Evolutionary conservation across 2,888 invertebrate genomes (phyloP), one percentile per base, ranked within the genome.

Genomic region (Nysson spinosus): DNA sequence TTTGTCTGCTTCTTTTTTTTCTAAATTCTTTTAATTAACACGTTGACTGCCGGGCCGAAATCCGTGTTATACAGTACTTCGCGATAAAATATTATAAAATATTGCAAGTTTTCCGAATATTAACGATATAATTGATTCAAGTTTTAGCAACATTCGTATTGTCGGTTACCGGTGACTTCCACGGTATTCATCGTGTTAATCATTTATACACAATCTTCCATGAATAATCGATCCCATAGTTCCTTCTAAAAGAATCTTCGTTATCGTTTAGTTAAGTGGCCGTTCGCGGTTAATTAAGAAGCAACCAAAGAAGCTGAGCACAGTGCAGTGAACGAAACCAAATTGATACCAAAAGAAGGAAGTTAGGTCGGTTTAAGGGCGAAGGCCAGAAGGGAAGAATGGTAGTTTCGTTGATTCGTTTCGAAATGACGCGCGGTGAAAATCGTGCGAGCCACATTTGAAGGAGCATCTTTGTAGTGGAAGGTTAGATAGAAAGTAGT

Each of bases 261-360:
- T n/a, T n/a, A n/a, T n/a, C n/a, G n/a, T n/a, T n/a, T 44, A 54
- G 22, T 42, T 52, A 63, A 51, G 17, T 43, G 47, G 44, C 43
- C 37, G 60, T 17, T 42, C 44, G 63, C 58, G 61, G n/a, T 61
- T 52, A 40, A 57, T 46, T 51, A 58, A 47, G 51, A 67, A 62
- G 43, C 54, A 56, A 73, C 67, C 77, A 70, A 73, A 75, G 77
- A 73, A 65, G 50, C 49, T 46, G 42, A n/a, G n/a, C n/a, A 58
- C 34, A 46, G 64, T 54, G 71, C 61, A 70, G 61, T 67, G 70
- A 76, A 73, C 72, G 60, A 75, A 64, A 73, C 77, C 74, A 77
- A 77, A 77, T 61, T 51, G 55, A 68, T 74, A 74, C 77, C 74
- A 71, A 75, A 73, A 74, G 55, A 54, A 49, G 51, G 6, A 32